phyloP scores from a whole-genome alignment of 2,888 invertebrate genomes.

The Mycogona germanica region DNA sequence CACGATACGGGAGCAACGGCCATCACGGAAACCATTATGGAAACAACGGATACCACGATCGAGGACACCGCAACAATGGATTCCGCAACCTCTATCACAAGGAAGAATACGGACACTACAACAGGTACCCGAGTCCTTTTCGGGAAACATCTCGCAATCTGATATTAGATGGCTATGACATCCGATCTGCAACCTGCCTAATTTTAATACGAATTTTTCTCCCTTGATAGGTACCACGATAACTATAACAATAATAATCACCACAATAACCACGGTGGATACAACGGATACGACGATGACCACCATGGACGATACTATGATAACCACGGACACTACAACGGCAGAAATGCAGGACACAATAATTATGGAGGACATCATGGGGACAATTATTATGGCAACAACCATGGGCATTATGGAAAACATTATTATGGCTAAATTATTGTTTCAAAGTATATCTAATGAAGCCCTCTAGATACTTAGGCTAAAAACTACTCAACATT shows the following conservation, averaged over 20 bases:
- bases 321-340: constrained; percentile 13
- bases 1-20: constrained; percentile 14
- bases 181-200: too few relatives aligned
- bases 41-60: constrained; percentile 15
- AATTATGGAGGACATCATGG: constrained; percentile 18
- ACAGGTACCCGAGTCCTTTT: too few relatives aligned
- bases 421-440: too few relatives aligned
- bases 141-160: too few relatives aligned
- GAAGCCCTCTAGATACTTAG: too few relatives aligned
- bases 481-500: too few relatives aligned
- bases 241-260: constrained; percentile 18
- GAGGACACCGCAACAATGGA: constrained; percentile 16
- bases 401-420: background rate
- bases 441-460: too few relatives aligned
- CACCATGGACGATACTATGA: constrained; percentile 18
- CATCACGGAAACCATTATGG: constrained; percentile 20
- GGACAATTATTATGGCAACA: constrained; percentile 7
- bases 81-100: constrained; percentile 17
- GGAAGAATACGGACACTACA: constrained; percentile 10
- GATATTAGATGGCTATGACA: too few relatives aligned
- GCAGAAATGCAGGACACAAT: constrained; percentile 8
- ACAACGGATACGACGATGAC: constrained; percentile 17
- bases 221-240: constrained; percentile 35
- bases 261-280: constrained; percentile 19
- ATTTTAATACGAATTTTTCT: too few relatives aligned